Evolutionary conservation across 2,797 vertebrate species (phyloP).

Genomic region (Myotis daubentonii): DNA sequence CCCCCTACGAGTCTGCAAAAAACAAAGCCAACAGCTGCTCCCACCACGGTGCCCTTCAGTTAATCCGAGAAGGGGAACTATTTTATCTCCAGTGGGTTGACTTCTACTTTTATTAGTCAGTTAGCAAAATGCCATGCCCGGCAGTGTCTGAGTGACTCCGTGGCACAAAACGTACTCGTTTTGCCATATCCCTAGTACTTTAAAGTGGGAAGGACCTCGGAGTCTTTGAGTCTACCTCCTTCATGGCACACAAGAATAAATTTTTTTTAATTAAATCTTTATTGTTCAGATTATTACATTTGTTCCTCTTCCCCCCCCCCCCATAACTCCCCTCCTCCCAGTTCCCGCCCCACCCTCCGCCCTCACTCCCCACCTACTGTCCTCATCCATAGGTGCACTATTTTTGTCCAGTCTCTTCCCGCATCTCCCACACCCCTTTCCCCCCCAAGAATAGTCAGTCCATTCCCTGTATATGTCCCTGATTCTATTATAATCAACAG

Average conservation of each 20-base stretch:
- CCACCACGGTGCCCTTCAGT: neutral
- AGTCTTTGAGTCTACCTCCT: neutral
- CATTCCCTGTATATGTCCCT: too few relatives aligned
- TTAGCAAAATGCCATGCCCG: neutral
- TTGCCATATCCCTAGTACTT: neutral
- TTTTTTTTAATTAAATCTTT: too few relatives aligned
- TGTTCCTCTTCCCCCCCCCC: too few relatives aligned
- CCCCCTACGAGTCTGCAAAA: slow-evolving; percentile 57
- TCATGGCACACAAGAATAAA: neutral
- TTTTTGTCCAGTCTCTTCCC: too few relatives aligned
- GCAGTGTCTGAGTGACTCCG: neutral
- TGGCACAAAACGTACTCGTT: neutral
- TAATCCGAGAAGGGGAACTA: slow-evolving; percentile 28
- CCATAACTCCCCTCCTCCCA: too few relatives aligned
- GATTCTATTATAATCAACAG: too few relatives aligned
- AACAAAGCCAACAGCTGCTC: slow-evolving; percentile 58
- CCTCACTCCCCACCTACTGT: too few relatives aligned
- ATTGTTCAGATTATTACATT: too few relatives aligned
- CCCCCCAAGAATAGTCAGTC: too few relatives aligned
- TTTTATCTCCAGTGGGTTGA: neutral
- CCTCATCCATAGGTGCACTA: too few relatives aligned
- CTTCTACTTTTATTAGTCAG: neutral
- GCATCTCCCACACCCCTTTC: too few relatives aligned
- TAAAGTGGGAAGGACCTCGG: neutral
- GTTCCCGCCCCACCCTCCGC: too few relatives aligned